phyloP scores from a whole-genome alignment of 1,140 invertebrate species.

The Gerris buenoi region DNA sequence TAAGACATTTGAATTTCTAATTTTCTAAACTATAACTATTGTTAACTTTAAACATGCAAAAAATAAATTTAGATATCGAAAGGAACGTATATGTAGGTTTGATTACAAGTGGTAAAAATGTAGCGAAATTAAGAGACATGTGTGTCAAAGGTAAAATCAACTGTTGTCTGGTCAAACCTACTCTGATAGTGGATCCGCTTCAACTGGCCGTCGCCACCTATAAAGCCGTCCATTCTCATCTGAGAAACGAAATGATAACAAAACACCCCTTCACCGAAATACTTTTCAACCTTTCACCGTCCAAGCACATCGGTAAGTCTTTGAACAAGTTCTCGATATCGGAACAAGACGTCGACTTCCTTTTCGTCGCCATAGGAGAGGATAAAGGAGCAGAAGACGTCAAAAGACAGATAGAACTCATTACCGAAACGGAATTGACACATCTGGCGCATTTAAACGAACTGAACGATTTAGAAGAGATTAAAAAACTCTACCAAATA shows the following conservation, averaged over 20 bases:
- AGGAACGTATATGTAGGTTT: no score
- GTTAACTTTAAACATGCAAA: no score
- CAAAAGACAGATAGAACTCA: background rate
- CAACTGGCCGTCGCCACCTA: slow-evolving; percentile 3
- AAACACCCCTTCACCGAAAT: slow-evolving; percentile 47
- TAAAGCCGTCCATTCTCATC: background rate
- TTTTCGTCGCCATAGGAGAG: slow-evolving; percentile 37
- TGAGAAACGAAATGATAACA: slow-evolving; percentile 34
- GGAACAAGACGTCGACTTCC: slow-evolving; percentile 35
- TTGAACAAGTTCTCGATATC: slow-evolving; percentile 45
- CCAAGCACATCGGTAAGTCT: slow-evolving; percentile 50
- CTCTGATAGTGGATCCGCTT: slow-evolving; percentile 5
- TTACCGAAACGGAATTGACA: background rate
- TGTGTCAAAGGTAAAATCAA: no score
- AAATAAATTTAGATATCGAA: no score
- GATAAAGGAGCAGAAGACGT: background rate
- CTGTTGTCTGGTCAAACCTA: background rate
- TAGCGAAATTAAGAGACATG: no score
- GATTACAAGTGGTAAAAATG: no score
- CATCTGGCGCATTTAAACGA: background rate
- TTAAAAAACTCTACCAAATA: background rate
- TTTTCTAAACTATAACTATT: no score
- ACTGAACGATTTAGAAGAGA: background rate
- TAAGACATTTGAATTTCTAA: no score
- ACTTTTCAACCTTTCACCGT: slow-evolving; percentile 46